Conservation (phyloP, 2,888 invertebrate species). For the Steinernema hermaphroditum region DNA sequence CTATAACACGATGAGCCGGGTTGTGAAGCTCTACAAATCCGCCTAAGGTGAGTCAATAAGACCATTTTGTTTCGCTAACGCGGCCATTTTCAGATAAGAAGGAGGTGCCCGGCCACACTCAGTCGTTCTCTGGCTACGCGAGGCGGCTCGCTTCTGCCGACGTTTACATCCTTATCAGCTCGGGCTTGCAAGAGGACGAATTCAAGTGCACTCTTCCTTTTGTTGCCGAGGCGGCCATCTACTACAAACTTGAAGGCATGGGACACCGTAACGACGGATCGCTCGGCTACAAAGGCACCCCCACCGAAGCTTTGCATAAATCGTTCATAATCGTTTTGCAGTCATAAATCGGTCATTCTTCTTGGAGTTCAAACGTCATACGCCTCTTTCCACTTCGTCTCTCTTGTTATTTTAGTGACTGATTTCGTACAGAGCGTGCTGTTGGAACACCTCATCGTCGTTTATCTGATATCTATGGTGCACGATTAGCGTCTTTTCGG, state of each 20-base stretch:
- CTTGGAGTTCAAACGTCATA: too few species aligned
- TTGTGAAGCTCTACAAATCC: slow-evolving; percentile 71
- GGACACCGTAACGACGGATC: slow-evolving; percentile 76
- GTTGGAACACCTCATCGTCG: too few species aligned
- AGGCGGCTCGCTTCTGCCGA: slow-evolving; percentile 65
- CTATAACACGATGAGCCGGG: slow-evolving; percentile 63
- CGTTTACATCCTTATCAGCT: slow-evolving; percentile 65
- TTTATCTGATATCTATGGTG: too few species aligned
- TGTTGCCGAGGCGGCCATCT: slow-evolving; percentile 75
- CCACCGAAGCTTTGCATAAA: too few species aligned
- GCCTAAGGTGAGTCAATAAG: slow-evolving; percentile 70
- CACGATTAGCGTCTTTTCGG: too few species aligned
- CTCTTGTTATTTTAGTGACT: too few species aligned
- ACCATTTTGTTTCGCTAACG: neutral
- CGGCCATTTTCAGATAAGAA: slow-evolving; percentile 55
- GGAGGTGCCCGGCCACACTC: slow-evolving; percentile 67
- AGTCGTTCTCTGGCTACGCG: slow-evolving; percentile 66
- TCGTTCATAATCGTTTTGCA: too few species aligned
- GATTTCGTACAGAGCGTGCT: too few species aligned
- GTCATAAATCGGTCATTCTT: too few species aligned
- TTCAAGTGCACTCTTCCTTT: slow-evolving; percentile 74
- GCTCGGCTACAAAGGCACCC: slow-evolving; percentile 74
- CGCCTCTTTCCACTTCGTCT: too few species aligned
- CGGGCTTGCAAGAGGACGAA: slow-evolving; percentile 73
- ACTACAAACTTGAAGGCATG: slow-evolving; percentile 75